Base-by-base conservation (phyloP, 2,797 vertebrate species). In the Cuniculus paca region DNA sequence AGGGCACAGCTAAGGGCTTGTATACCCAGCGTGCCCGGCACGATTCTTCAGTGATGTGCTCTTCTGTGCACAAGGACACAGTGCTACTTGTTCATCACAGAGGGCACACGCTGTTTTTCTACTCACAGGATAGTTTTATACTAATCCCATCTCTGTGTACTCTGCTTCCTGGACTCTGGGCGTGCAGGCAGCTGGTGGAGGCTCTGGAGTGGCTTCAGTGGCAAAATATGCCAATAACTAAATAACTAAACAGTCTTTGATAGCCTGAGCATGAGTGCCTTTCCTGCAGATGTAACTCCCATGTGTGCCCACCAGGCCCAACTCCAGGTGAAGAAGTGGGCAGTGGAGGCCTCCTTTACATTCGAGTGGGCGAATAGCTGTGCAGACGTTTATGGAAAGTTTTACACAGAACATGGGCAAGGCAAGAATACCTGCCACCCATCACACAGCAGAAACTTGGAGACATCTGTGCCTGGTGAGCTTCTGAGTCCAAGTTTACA, bases 1-100 rank as follows among this genome's bases (percentile, higher is more conserved):
- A 97, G 91, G 95, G 60, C 91, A 95, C 54, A 77, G 79, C 90
- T 56, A 78, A 94, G 79, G 28, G 86, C 48, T 74, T 78, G 65
- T 48, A 19, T n/a, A 39, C 56, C 24, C n/a, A 1, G 24, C 26
- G 34, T 42, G 26, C 58, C 31, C 12, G 70, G 72, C 80, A 42
- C 0, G 3, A 28, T 24, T 90, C 72, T 56, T 39, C 42, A 36
- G 48, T 36, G 52, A 80, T 11, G 26, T 93, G 86, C 70, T 93
- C 54, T 65, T 94, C 70, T 92, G 86, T 80, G 48, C 77, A 77
- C 54, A 28, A 87, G 92, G 83, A 91, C 82, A 63, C 17, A 65
- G 36, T 0, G 20, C 75, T 87, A 52, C 91, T 85, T 80, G 82
- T n/a, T 96, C 52, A 74, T 54, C 56, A n/a, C 68, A 65, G 26